Base-by-base conservation (phyloP, 2,888 invertebrate genomes). In the Rhaphigaster nebulosa region DNA sequence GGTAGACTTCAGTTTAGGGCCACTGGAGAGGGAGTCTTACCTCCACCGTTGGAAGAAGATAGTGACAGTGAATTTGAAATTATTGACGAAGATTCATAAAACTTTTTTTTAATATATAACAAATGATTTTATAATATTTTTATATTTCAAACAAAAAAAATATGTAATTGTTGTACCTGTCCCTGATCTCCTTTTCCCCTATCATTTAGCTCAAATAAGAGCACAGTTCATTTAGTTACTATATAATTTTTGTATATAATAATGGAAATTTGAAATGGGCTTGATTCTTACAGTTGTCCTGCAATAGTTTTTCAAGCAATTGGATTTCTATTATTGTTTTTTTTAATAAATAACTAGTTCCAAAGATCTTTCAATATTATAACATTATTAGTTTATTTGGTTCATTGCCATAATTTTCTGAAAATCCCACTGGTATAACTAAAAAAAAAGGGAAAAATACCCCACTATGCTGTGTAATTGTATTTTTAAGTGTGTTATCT, bases 1-100 rank as follows among this genome's bases (percentile, higher is more conserved):
- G 90, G 90, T 34, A 23, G 87, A 38, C 90, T 90, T 23, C 90
- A 90, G 38, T 87, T 90, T 84, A 52, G 84, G 60, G 84, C 87
- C 23, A 52, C 84, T 5, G 90, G 90, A 15, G 65, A 87, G 23
- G 90, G 50, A 34, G 80, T 90, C 41, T 26, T 80, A n/a, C 87
- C 90, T 38, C 89, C 87, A 29, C 76, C 88, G 23, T 60, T 90
- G 34, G 89, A 91, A 41, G 90, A 88, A 8, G 92, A 92, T 23
- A 91, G 90, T 23, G 91, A 91, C 89, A 91, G 91, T 29, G 92
- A 92, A 18, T 92, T 92, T 89, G 92, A 92, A 91, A 92, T 92
- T 29, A 92, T 92, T 56, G 91, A 92, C 50, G 90, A 90, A 65
- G 65, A 65, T 87, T 90, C 90, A 54, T 90, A 87, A 29, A 26